Evolutionary conservation across 2,113 vertebrate species (phyloP).

Genomic region (Pygoscelis antarcticus): DNA sequence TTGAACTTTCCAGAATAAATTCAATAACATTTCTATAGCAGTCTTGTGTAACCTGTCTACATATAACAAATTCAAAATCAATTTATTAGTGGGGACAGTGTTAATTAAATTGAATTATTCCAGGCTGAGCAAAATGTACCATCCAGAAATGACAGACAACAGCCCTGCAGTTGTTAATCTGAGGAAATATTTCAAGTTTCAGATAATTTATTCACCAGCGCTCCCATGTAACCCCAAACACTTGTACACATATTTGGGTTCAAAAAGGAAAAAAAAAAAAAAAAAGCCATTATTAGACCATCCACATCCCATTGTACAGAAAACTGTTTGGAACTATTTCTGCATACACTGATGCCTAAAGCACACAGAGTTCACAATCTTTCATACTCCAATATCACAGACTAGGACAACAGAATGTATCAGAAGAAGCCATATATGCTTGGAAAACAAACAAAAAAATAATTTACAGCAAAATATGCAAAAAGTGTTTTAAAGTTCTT

Average conservation of each 20-base stretch:
- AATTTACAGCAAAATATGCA: not conserved
- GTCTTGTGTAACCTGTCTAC: not conserved
- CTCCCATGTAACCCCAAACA: not conserved
- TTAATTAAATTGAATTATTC: not conserved
- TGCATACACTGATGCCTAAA: not conserved
- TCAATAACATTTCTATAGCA: not conserved
- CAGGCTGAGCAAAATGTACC: not conserved
- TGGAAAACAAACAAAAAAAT: not conserved
- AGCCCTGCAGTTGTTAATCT: not conserved
- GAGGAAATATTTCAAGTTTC: not conserved
- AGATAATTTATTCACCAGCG: not conserved
- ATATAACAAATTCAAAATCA: not conserved
- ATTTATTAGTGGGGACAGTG: not conserved
- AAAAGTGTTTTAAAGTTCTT: not conserved
- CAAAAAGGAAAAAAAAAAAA: not conserved
- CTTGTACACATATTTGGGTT: not conserved
- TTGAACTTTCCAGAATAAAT: not conserved
- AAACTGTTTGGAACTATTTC: not conserved
- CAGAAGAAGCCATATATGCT: not conserved
- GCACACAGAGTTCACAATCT: not conserved
- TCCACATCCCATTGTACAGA: not conserved
- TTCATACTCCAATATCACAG: not conserved
- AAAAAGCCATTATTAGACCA: accelerated
- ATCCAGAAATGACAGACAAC: not conserved
- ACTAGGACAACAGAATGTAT: not conserved